Base-by-base conservation (phyloP, 2,888 invertebrate species). In the Agrotis ipsilon region DNA sequence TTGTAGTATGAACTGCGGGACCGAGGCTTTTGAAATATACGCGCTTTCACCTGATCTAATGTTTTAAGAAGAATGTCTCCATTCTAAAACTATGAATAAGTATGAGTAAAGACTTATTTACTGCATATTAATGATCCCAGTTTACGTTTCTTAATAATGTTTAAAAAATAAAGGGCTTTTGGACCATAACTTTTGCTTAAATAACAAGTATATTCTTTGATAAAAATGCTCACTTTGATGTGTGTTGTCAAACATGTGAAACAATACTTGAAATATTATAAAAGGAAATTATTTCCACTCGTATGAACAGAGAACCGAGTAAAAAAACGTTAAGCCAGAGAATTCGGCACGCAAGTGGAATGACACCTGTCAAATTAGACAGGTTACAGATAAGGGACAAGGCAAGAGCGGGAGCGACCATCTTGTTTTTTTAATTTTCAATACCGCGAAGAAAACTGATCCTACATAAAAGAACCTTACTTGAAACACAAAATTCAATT, bases 331-430 rank as follows among this genome's bases (percentile, higher is more conserved):
- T 78, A 82, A 83, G 83, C 85, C 79, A 82, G 74, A 83, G 81
- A 83, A 86, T 86, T 82, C 72, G 77, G 82, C 82, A 82, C 76
- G 79, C 78, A 81, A 73, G 24, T 85, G 84, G 88, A 90, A 89
- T 92, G 92, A 91, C 93, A 93, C 86, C 90, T 94, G 93, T 93
- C 93, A 80, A 84, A 84, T 71, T 68, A 71, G 80, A 68, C 77
- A 76, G 67, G 59, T 78, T 69, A 45, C 61, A 55, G 45, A 19
- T 27, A n/a, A 5, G 32, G 32, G 13, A 21, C 43, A 78, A 78
- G 72, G 24, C 27, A 71, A 43, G n/a, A 60, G 77, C 78, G 79
- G 19, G 18, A 68, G 72, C 64, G 65, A 16, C 14, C 7, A 3
- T 19, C 1, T 11, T 46, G n/a, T 27, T 16, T 48, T 27, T 27